Evolutionary conservation across 2,113 vertebrate genomes (phyloP).

Genomic region (Theristicus caerulescens): DNA sequence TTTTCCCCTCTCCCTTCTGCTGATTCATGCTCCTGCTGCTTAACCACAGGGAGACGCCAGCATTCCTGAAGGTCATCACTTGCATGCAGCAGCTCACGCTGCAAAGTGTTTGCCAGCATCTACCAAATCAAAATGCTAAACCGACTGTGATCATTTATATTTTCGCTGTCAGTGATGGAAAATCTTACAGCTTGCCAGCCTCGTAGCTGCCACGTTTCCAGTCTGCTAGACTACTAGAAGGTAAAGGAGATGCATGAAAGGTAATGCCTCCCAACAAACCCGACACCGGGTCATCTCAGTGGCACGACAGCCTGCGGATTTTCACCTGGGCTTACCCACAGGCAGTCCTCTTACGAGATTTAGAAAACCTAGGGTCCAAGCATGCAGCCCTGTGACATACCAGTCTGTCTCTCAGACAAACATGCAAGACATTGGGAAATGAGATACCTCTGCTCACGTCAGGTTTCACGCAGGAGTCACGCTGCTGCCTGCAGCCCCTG

Average conservation of each 20-base stretch:
- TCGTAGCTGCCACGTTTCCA: neutral
- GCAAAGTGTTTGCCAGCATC: neutral
- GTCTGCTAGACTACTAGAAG: neutral
- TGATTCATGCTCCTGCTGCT: conserved; percentile 54
- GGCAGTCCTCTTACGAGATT: neutral
- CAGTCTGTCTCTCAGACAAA: neutral
- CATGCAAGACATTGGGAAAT: neutral
- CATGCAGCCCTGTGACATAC: accelerated
- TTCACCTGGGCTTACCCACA: neutral
- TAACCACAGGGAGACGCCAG: neutral
- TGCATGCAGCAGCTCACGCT: conserved; percentile 6
- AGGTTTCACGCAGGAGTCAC: neutral
- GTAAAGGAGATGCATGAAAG: neutral
- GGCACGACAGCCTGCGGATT: neutral
- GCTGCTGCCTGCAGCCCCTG: neutral
- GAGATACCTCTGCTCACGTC: neutral
- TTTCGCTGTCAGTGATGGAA: neutral
- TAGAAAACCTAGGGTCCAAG: neutral
- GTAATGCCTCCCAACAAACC: neutral
- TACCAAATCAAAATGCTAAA: neutral
- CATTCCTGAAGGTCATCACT: conserved; percentile 61
- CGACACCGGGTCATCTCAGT: neutral
- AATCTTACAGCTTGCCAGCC: neutral
- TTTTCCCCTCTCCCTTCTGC: conserved; percentile 31
- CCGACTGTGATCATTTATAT: neutral